Base-by-base conservation (phyloP, 2,113 vertebrate genomes). In the Myotis yumanensis region DNA sequence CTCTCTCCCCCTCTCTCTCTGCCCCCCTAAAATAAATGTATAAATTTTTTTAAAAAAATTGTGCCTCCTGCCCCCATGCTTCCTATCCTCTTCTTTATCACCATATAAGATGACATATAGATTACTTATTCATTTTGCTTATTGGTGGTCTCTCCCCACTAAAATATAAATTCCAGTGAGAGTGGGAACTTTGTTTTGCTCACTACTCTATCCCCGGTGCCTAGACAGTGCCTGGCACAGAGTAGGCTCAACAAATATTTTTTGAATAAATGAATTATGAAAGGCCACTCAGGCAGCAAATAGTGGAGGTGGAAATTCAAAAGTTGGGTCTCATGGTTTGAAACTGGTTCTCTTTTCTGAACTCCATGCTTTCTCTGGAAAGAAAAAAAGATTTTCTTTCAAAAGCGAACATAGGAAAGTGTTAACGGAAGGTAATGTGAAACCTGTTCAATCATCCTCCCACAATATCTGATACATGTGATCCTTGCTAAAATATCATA, bases 371-470 rank as follows among this genome's bases (percentile, higher is more conserved):
- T 37, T n/a, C 37, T 46, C 54, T 37, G 8, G 80, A 66, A 69
- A 57, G 30, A 59, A 51, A 71, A 57, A 83, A 62, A 64, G 9
- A 7, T 48, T 75, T 77, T 62, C 7, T 88, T 84, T 69, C 54
- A 84, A 68, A 62, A 83, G 37, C 7, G 62, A 77, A 76, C 76
- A 89, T 11, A 83, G 62, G n/a, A 76, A 84, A 95, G 43, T 95
- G 22, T 71, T 83, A 76, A 92, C 43, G 69, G 43, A 73, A 83
- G 30, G 20, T 51, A 82, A 87, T 22, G 32, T 64, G 32, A 91
- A 95, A 88, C 32, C 48, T 59, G 7, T 46, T 82, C 18, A 75
- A 22, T 28, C 57, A 25, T 76, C 37, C 57, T 57, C 16, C 43
- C 76, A 88, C 32, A 68, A 12, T 76, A 76, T 88, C 66, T 68